A percentile compares a stretch with the other conserved stretches of the same genome.
Conservation (phyloP, 2,797 vertebrate genomes). For the Centropyge bicolor region DNA sequence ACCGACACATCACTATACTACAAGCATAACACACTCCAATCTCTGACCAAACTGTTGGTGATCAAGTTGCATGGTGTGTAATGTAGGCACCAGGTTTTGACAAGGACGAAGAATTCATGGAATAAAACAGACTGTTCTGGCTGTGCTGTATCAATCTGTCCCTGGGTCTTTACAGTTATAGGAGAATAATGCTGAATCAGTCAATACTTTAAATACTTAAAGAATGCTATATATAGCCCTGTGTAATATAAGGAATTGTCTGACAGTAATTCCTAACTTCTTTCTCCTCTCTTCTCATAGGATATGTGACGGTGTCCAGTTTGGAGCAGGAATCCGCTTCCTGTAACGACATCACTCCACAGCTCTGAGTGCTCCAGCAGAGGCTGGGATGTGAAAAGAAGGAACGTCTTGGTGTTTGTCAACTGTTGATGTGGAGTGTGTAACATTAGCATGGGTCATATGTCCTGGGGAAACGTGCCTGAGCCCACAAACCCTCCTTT, state of each 20-base stretch:
- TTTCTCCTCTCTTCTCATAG: constrained; percentile 77
- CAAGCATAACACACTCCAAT: not conserved
- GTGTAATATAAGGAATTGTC: not conserved
- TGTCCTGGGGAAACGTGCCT: constrained; percentile 49
- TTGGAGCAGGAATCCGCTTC: constrained; percentile 97
- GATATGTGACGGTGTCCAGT: constrained; percentile 97
- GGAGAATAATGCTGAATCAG: not conserved
- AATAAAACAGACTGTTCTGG: no score
- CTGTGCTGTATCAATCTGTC: not conserved
- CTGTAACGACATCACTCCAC: constrained; percentile 81
- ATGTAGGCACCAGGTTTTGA: no score
- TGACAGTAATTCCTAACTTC: not conserved
- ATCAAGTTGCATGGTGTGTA: no score
- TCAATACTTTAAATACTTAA: no score
- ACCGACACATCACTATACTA: no score
- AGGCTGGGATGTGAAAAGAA: constrained; percentile 39
- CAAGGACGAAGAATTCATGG: no score
- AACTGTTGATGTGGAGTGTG: constrained; percentile 63
- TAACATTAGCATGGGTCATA: constrained; percentile 63
- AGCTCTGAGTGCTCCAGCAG: constrained; percentile 16
- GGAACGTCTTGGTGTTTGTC: constrained; percentile 48
- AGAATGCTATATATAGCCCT: not conserved
- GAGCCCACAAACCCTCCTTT: constrained; percentile 25
- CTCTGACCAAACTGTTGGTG: no score
- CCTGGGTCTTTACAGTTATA: no score